Base-by-base conservation (phyloP, 2,797 vertebrate species). In the Neoniphon sammara region DNA sequence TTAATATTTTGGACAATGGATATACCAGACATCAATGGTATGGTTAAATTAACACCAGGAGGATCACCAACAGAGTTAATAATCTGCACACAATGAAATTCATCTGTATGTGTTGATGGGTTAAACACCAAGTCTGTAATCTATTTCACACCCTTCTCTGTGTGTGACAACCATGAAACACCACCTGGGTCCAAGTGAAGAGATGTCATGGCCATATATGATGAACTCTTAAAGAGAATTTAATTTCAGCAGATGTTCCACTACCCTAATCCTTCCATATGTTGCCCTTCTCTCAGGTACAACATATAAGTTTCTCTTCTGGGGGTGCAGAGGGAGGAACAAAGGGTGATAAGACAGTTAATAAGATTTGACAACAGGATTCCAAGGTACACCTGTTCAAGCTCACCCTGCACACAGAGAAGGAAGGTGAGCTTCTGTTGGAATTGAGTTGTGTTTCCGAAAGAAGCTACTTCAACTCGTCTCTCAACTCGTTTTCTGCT, bases 311-410 rank as follows among this genome's bases (percentile, higher is more conserved):
- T 71, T 78, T 79, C 54, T 81, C 67, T 59, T 21, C 25, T 60
- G 55, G 56, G 31, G 36, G 56, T 44, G 65, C 74, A 73, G 5
- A 3, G 30, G 50, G 23, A 1, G 50, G 63, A 71, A 68, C 61
- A 83, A 85, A 83, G 67, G 69, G 60, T 75, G 5, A 4, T 36
- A 46, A 64, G 73, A 74, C 78, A 50, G 39, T 56, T 87, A 87
- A 89, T 76, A 73, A 84, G 89, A 88, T 87, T 80, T 73, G 54
- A 83, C 81, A 18, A 34, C 65, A 74, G 64, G 58, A 66, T 21
- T 66, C 44, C 18, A 61, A 0, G 54, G 53, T 58, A 66, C 77
- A 82, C 67, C 73, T 83, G 84, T 53, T 86, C 71, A 74, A 63
- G 67, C 36, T 27, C 10, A 6, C 17, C 0, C 46, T 20, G 49